These are phyloP conservation scores for Ceratotherium simum DNA, from an alignment of 2,113 vertebrate genomes.

Conservation along the genomic window DNA sequence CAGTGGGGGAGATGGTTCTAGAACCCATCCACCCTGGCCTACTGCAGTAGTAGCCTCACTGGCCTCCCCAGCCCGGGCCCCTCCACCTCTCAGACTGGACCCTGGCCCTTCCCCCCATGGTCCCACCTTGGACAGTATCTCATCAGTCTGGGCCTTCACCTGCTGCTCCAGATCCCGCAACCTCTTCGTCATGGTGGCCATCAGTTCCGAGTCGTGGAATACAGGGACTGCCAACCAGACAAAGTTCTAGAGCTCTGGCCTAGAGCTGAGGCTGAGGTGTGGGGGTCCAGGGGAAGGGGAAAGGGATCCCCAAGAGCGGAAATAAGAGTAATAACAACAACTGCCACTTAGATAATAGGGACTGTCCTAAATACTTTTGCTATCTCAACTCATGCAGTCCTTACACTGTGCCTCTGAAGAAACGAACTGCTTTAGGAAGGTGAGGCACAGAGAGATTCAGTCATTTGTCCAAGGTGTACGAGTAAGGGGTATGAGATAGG, in stretches of 20 bases:
- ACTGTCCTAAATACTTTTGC: background rate
- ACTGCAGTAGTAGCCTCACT: background rate
- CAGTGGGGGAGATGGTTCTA: background rate
- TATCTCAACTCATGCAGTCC: background rate
- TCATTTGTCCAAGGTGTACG: background rate
- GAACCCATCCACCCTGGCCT: background rate
- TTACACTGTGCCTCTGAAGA: background rate
- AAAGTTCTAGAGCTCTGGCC: background rate
- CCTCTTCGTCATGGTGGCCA: slow-evolving; percentile 87
- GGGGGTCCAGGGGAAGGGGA: background rate
- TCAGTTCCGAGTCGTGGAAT: slow-evolving; percentile 83
- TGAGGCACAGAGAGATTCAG: background rate
- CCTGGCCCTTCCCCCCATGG: background rate
- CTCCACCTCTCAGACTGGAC: background rate
- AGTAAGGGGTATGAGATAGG: background rate
- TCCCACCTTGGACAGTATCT: slow-evolving; percentile 90
- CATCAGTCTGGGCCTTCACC: slow-evolving; percentile 86
- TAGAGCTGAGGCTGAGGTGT: background rate
- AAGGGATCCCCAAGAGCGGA: background rate
- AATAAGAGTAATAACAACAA: background rate
- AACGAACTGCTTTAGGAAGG: background rate
- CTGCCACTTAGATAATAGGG: background rate
- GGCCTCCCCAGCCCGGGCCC: background rate
- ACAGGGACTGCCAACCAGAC: slow-evolving; percentile 79
- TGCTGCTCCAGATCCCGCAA: slow-evolving; percentile 89